phyloP scores from a whole-genome alignment of 2,888 invertebrate species.

The Eugnorisma glareosa region DNA sequence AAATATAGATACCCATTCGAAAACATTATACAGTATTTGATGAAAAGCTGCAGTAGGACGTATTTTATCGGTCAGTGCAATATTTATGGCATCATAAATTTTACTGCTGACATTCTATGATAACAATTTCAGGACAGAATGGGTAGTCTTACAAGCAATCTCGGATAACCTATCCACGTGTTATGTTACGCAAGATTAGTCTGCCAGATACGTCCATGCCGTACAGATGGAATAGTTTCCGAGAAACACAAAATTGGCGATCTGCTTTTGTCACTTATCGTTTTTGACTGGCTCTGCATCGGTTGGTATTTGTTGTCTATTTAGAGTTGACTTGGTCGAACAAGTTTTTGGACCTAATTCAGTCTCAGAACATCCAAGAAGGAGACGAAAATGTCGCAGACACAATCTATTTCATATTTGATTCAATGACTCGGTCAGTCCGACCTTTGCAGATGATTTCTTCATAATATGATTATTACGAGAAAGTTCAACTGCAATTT shows the following conservation, averaged over 20 bases:
- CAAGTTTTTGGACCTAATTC: slow-evolving; percentile 1
- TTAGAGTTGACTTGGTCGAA: slow-evolving; percentile 7
- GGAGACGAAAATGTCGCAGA: slow-evolving; percentile 26
- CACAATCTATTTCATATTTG: slow-evolving; percentile 37
- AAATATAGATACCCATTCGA: neutral
- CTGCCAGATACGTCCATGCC: slow-evolving; percentile 17
- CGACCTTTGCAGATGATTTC: slow-evolving; percentile 41
- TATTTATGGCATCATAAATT: slow-evolving; percentile 37
- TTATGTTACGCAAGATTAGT: slow-evolving; percentile 44
- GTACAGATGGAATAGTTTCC: slow-evolving; percentile 29
- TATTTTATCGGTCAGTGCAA: slow-evolving; percentile 10
- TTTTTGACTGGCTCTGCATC: slow-evolving; percentile 7
- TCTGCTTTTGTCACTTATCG: slow-evolving; percentile 20
- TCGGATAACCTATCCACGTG: slow-evolving; percentile 29
- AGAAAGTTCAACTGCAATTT: slow-evolving; percentile 4
- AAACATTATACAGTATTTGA: neutral
- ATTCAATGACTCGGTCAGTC: slow-evolving; percentile 50
- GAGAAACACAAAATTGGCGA: slow-evolving; percentile 23
- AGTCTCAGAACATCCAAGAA: slow-evolving; percentile 33
- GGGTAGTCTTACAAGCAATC: slow-evolving; percentile 17
- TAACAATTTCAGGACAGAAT: slow-evolving; percentile 40
- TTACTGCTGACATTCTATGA: slow-evolving; percentile 35
- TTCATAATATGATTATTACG: slow-evolving; percentile 1
- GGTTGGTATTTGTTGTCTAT: slow-evolving; percentile 7
- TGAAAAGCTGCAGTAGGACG: neutral